phyloP scores from a whole-genome alignment of 2,113 vertebrate genomes.

The Promerops cafer region DNA sequence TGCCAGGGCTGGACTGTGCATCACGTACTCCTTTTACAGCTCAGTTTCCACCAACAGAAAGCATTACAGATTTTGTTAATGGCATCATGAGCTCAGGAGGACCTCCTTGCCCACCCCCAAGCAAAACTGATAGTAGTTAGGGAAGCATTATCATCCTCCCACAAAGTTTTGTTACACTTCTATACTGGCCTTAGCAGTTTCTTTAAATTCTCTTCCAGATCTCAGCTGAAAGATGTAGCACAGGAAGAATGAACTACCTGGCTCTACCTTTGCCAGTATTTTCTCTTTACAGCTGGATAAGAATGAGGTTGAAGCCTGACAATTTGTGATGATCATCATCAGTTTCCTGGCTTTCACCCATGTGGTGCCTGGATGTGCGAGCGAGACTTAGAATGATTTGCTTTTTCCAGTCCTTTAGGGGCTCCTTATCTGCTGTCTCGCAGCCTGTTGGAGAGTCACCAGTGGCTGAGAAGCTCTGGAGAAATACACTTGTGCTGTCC shows the following conservation, averaged over 20 bases:
- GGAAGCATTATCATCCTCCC: background rate
- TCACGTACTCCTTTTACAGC: background rate
- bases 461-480: background rate
- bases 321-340: background rate
- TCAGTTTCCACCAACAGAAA: background rate
- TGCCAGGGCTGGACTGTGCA: background rate
- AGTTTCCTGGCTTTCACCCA: background rate
- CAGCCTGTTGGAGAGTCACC: background rate
- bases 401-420: background rate
- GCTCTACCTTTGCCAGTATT: background rate
- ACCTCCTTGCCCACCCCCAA: background rate
- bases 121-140: background rate
- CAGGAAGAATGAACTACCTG: background rate
- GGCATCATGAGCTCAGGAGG: background rate
- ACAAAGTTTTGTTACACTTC: background rate
- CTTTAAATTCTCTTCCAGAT: background rate
- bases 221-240: background rate
- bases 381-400: background rate
- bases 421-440: background rate
- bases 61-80: background rate
- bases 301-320: background rate
- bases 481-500: background rate
- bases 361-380: rapidly evolving
- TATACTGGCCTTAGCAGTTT: background rate
- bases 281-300: background rate